phyloP scores from a whole-genome alignment of 2,888 invertebrate genomes.

The Cheilosia urbana region DNA sequence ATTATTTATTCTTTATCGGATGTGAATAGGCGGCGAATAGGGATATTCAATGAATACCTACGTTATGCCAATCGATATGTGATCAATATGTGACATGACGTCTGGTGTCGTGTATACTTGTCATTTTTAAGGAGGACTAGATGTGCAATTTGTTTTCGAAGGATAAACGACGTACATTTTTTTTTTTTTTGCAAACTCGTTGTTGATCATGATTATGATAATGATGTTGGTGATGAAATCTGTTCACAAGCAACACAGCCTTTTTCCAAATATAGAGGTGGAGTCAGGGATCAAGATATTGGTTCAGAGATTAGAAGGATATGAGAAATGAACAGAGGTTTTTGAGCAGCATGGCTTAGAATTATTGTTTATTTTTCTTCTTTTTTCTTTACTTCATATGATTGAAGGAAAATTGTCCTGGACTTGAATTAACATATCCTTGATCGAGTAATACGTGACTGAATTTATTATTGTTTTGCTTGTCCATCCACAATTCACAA shows the following conservation, averaged over 20 bases:
- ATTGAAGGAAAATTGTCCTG: no score
- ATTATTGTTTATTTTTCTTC: no score
- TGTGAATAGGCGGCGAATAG: not conserved
- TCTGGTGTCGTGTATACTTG: not conserved
- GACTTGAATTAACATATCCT: no score
- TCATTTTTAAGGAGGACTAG: conserved; percentile 7
- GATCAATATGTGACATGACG: conserved; percentile 13
- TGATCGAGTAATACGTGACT: no score
- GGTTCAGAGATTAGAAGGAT: conserved; percentile 16
- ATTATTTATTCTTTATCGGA: conserved; percentile 2
- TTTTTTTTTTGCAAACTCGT: not conserved
- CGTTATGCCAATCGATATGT: conserved; percentile 29
- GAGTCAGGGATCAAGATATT: conserved; percentile 43
- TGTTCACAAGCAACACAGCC: not conserved
- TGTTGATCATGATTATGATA: conserved; percentile 8
- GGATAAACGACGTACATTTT: not conserved
- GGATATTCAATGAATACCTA: conserved; percentile 32
- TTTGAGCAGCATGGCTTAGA: no score
- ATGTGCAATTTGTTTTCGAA: conserved; percentile 13
- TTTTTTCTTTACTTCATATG: no score
- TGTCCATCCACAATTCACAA: no score
- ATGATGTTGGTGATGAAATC: conserved; percentile 6
- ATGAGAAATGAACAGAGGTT: no score
- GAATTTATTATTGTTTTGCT: no score
- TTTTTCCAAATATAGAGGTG: not conserved